A percentile compares a stretch with the other conserved stretches of the same genome.
These are phyloP conservation scores for Perca schrenkii DNA, from an alignment of 2,113 vertebrate genomes.

Conservation along the genomic window DNA sequence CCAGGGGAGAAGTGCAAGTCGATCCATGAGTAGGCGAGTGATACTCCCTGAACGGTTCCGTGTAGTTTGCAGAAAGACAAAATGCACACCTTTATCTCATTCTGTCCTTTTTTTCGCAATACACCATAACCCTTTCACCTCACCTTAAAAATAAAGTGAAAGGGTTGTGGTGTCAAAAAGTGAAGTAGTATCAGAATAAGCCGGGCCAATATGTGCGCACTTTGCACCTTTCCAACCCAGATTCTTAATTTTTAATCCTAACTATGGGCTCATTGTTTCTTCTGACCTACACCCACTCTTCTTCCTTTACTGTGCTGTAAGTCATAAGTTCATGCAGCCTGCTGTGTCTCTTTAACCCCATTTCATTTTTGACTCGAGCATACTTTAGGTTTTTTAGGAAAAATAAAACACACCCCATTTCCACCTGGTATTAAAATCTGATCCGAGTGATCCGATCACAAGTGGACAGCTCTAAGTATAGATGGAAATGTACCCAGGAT, in stretches of 20 bases:
- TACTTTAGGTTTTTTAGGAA: no score
- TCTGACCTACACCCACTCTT: conserved; percentile 41
- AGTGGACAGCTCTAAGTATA: no score
- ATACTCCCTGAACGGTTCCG: conserved; percentile 53
- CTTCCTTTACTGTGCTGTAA: conserved; percentile 15
- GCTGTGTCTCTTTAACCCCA: conserved; percentile 1
- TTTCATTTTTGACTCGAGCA: no score
- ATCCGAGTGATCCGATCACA: no score
- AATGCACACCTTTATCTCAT: conserved; percentile 39
- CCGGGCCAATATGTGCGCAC: conserved; percentile 1
- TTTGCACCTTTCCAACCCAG: conserved; percentile 26
- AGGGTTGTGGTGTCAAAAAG: conserved; percentile 2
- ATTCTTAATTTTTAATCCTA: conserved; percentile 35
- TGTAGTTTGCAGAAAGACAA: conserved; percentile 50
- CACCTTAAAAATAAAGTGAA: not conserved
- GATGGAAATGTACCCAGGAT: no score
- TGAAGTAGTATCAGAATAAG: not conserved
- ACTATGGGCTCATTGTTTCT: conserved; percentile 42
- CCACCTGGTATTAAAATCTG: no score
- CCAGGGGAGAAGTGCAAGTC: conserved; percentile 50
- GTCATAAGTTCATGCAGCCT: conserved; percentile 33
- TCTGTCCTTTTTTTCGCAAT: conserved; percentile 1
- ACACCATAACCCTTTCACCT: conserved; percentile 2
- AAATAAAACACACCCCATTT: no score
- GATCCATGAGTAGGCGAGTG: conserved; percentile 52